Evolutionary conservation across 2,113 vertebrate species (phyloP).

Genomic region (Petrocephalus zakoni): DNA sequence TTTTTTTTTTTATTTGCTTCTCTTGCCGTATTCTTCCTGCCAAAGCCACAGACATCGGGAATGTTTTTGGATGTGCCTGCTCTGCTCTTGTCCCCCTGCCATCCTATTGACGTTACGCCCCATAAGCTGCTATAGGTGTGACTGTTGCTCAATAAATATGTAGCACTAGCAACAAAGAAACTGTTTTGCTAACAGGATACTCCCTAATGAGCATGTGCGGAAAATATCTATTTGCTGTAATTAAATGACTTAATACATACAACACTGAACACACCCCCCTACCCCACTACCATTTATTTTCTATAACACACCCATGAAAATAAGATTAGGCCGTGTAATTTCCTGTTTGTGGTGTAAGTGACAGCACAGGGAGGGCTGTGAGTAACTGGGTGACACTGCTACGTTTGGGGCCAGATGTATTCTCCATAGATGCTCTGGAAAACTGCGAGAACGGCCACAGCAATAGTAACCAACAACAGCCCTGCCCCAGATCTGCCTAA

Average conservation of each 20-base stretch:
- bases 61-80: no score
- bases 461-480: background rate
- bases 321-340: background rate
- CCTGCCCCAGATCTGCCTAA: background rate
- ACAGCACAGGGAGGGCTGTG: background rate
- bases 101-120: background rate
- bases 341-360: slow-evolving; percentile 4
- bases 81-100: background rate
- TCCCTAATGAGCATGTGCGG: background rate
- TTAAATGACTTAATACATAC: background rate
- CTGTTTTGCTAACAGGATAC: background rate
- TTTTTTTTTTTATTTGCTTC: background rate
- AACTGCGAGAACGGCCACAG: background rate
- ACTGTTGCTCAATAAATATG: background rate
- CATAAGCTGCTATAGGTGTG: background rate
- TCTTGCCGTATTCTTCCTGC: background rate
- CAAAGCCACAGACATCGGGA: background rate
- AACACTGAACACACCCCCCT: background rate
- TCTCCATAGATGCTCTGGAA: background rate
- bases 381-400: background rate
- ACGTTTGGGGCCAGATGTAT: background rate
- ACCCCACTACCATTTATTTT: background rate
- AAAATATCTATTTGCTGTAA: background rate
- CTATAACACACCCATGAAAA: background rate
- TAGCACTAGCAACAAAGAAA: background rate